Conservation (phyloP, 2,113 vertebrate species). For the Brachyistius frenatus region DNA sequence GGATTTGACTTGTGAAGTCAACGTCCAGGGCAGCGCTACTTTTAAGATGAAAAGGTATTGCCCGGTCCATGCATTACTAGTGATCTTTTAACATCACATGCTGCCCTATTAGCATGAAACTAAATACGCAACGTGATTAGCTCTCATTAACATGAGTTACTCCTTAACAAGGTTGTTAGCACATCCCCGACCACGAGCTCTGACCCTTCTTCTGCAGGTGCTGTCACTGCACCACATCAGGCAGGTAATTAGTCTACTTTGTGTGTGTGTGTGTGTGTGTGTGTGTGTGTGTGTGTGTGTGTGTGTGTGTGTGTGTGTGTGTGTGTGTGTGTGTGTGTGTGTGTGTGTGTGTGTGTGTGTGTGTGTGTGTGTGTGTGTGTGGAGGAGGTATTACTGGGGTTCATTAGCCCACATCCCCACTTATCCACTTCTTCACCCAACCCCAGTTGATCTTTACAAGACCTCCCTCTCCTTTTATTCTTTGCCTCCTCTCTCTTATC, state of each 20-base stretch:
- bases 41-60: slow-evolving; percentile 68
- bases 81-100: slow-evolving; percentile 69
- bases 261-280: slow-evolving; percentile 29
- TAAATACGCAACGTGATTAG: slow-evolving; percentile 62
- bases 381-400: slow-evolving; percentile 42
- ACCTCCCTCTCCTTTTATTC: slow-evolving; percentile 61
- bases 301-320: slow-evolving; percentile 22
- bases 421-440: slow-evolving; percentile 59
- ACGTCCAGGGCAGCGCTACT: slow-evolving; percentile 24
- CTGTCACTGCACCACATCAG: slow-evolving; percentile 61
- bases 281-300: slow-evolving; percentile 15
- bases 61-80: slow-evolving; percentile 38
- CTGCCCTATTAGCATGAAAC: slow-evolving; percentile 60
- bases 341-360: slow-evolving; percentile 21
- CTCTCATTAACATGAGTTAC: slow-evolving; percentile 69
- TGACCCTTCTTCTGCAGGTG: slow-evolving; percentile 64
- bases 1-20: slow-evolving; percentile 12
- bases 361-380: slow-evolving; percentile 22
- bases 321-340: slow-evolving; percentile 21
- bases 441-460: slow-evolving; percentile 72
- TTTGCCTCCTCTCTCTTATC: slow-evolving; percentile 64
- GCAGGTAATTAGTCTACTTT: slow-evolving; percentile 76
- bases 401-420: slow-evolving; percentile 69
- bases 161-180: slow-evolving; percentile 73
- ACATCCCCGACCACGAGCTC: slow-evolving; percentile 35